Conservation (phyloP, 2,888 invertebrate species). For the Troglohyphantes excavatus region DNA sequence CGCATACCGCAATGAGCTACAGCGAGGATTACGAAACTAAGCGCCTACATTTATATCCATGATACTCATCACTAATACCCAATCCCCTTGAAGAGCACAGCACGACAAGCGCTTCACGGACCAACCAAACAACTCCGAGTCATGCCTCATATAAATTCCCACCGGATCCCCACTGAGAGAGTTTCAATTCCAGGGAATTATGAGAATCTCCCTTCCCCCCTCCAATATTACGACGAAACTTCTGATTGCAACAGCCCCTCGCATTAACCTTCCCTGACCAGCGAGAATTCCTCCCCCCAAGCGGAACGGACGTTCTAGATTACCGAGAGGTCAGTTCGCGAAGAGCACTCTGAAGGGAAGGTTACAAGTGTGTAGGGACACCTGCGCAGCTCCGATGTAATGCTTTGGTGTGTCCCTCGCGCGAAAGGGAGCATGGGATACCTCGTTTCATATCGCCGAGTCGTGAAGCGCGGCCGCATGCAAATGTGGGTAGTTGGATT, state of each 20-base stretch:
- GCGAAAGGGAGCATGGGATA: too few relatives aligned
- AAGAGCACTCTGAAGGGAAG: conserved; percentile 17
- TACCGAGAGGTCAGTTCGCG: conserved; percentile 10
- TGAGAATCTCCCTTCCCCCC: background rate
- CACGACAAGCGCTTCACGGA: background rate
- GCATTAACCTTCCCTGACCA: conserved; percentile 16
- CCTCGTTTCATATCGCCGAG: background rate
- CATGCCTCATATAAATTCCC: conserved; percentile 22
- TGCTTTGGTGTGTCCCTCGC: conserved; percentile 11
- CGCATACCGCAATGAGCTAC: too few relatives aligned
- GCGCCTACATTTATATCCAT: background rate
- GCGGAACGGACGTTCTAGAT: background rate
- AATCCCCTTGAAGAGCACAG: background rate
- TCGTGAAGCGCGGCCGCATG: background rate
- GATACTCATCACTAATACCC: background rate
- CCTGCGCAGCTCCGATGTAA: background rate
- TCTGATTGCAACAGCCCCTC: background rate
- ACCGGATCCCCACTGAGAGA: background rate
- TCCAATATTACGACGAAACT: conserved; percentile 24
- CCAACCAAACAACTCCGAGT: background rate
- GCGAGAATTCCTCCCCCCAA: background rate
- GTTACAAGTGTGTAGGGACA: conserved; percentile 14
- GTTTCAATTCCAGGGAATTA: conserved; percentile 36
- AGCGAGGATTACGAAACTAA: background rate
- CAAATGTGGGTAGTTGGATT: background rate